Conservation (phyloP, 2,797 vertebrate species). For the Amblyraja radiata region DNA sequence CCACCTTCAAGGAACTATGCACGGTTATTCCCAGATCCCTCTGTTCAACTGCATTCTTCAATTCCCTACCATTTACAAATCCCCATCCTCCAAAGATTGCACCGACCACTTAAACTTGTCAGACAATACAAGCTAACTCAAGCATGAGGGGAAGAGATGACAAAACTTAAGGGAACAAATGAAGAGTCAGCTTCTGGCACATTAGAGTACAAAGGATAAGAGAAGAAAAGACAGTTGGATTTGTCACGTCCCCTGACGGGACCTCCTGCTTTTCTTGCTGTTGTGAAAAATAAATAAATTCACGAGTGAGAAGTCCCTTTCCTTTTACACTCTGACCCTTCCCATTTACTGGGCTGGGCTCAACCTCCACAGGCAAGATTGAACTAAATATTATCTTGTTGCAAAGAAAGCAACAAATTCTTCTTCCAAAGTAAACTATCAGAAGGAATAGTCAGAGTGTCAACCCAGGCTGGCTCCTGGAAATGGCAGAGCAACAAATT, state of each 20-base stretch:
- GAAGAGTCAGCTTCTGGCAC: background rate
- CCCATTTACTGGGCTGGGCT: background rate
- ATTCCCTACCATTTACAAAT: too few relatives aligned
- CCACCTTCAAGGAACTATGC: too few relatives aligned
- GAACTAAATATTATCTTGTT: background rate
- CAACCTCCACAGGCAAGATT: background rate
- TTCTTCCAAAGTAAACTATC: background rate
- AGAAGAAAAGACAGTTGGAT: background rate
- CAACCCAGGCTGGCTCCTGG: background rate
- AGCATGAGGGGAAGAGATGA: background rate
- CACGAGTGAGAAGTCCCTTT: background rate
- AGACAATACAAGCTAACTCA: slow-evolving; percentile 3
- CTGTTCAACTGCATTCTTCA: too few relatives aligned
- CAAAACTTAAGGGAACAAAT: slow-evolving; percentile 5
- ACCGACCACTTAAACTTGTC: background rate
- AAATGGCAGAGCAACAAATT: background rate
- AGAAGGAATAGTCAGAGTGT: background rate
- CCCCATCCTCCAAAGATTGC: background rate
- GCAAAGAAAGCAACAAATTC: background rate
- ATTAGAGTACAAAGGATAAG: background rate
- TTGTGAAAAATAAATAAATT: slow-evolving; percentile 10
- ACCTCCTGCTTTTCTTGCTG: background rate
- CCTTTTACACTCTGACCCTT: background rate
- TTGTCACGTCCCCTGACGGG: background rate
- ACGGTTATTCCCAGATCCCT: too few relatives aligned